Evolutionary conservation across 2,113 vertebrate species (phyloP), one percentile per base, ranked within the genome.

Genomic region (Acrocephalus arundinaceus): DNA sequence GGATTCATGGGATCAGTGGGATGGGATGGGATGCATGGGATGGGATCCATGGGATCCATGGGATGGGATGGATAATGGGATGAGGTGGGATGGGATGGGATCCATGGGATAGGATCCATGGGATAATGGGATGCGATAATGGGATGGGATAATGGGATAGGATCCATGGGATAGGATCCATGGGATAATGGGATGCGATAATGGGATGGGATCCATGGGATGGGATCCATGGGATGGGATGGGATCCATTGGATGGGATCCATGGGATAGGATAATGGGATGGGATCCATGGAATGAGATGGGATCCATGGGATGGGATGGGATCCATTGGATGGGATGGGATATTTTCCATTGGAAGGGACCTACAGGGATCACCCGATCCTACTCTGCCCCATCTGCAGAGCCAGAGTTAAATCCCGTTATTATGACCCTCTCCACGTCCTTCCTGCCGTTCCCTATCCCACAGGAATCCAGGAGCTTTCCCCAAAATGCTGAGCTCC

Each of bases 371-470:
- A 55, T 46, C 68, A 20, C 17, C 27, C 14, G 48, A 1, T 25
- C 39, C 57, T 30, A 3, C 25, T 20, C 37, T 1, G 2, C 58
- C 68, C 27, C 3, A 14, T 2, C 68, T 14, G 58, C 59, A 7
- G n/a, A 33, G 9, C 41, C n/a, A 2, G 7, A 0, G 11, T 18
- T 39, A 19, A 57, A 48, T 57, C 59, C 61, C 1, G 1, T 18
- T 11, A 1, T 28, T 11, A 6, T 2, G 4, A 74, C 5, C n/a
- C 23, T 3, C 12, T 66, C 59, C 24, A 2, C 1, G 3, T 20
- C 30, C n/a, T 49, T 49, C 70, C n/a, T 2, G 14, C 49, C n/a
- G 12, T 11, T 33, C 59, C 13, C n/a, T 1, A 41, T 57, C 83
- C 61, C 61, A 30, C 24, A 30, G 52, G 13, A 75, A 75, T 25